Evolutionary conservation across 2,888 invertebrate species (phyloP).

Genomic region (Megalurothrips usitatus): DNA sequence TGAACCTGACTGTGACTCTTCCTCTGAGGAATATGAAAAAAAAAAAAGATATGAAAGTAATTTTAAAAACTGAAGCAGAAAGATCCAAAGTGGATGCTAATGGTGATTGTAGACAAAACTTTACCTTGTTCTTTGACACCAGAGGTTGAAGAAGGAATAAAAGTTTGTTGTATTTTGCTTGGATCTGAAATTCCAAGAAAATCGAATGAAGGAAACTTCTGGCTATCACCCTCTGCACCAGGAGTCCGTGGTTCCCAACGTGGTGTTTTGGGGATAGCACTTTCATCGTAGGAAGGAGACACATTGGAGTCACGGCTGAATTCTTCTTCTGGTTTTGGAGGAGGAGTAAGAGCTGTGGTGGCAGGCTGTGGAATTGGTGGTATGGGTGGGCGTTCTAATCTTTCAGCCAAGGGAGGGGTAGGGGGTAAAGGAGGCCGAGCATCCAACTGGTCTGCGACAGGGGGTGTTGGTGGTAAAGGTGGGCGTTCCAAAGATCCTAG

Average conservation of each 20-base stretch:
- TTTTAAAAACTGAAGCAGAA: not conserved
- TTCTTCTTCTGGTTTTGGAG: not conserved
- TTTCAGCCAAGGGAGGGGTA: not conserved
- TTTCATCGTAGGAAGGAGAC: not conserved
- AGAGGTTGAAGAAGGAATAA: not conserved
- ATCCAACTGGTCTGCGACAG: not conserved
- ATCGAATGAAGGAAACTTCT: not conserved
- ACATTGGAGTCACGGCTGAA: not conserved
- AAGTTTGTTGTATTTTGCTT: constrained; percentile 2
- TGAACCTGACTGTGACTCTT: not conserved
- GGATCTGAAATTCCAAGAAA: not conserved
- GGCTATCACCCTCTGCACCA: not conserved
- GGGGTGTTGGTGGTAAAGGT: not conserved
- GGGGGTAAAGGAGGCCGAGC: not conserved
- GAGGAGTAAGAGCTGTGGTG: not conserved
- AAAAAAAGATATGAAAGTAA: not conserved
- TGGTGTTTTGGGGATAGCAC: not conserved
- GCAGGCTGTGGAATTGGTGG: not conserved
- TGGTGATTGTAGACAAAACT: not conserved
- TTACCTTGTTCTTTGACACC: not conserved
- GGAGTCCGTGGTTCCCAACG: not conserved
- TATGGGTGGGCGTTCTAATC: not conserved
- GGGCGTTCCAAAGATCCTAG: not conserved
- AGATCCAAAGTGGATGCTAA: not conserved
- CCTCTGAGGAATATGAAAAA: not conserved